Conservation (phyloP, 2,797 vertebrate species). For the Forpus xanthops region DNA sequence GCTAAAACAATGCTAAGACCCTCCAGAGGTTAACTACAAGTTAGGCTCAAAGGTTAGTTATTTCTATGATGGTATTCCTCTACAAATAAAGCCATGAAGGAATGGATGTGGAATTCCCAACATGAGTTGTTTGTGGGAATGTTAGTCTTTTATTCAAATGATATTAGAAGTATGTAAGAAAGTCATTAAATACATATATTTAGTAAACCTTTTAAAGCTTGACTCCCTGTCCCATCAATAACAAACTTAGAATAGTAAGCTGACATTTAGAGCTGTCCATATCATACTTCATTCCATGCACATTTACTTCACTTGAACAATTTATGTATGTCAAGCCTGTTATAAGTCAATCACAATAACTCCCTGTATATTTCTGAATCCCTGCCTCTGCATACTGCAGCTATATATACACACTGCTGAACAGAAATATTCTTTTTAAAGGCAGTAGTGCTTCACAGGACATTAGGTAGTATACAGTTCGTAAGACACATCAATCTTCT, state of each 20-base stretch:
- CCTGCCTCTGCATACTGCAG: background rate
- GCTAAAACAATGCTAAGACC: constrained; percentile 21
- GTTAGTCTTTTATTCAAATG: constrained; percentile 2
- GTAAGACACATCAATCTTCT: background rate
- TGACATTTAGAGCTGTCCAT: background rate
- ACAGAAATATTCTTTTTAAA: background rate
- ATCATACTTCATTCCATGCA: background rate
- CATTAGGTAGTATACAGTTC: background rate
- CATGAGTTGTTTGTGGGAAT: constrained; percentile 1
- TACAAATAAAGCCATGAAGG: constrained; percentile 23
- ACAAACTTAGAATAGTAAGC: background rate
- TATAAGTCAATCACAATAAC: background rate
- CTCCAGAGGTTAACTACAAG: constrained; percentile 20
- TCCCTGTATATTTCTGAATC: background rate
- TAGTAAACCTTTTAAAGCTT: constrained; percentile 7
- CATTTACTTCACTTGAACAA: background rate
- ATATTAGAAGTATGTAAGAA: constrained; percentile 5
- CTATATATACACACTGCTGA: background rate
- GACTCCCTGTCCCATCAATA: background rate
- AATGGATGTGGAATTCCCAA: constrained; percentile 27
- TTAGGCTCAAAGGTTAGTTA: constrained; percentile 55
- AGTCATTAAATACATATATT: constrained; percentile 19
- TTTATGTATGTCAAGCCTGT: background rate
- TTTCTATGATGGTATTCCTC: background rate
- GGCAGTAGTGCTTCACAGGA: background rate